A percentile compares a stretch with the other conserved stretches of the same genome.
These are phyloP conservation scores for Eufriesea mexicana DNA, from an alignment of 1,140 invertebrate genomes.

Conservation along the genomic window DNA sequence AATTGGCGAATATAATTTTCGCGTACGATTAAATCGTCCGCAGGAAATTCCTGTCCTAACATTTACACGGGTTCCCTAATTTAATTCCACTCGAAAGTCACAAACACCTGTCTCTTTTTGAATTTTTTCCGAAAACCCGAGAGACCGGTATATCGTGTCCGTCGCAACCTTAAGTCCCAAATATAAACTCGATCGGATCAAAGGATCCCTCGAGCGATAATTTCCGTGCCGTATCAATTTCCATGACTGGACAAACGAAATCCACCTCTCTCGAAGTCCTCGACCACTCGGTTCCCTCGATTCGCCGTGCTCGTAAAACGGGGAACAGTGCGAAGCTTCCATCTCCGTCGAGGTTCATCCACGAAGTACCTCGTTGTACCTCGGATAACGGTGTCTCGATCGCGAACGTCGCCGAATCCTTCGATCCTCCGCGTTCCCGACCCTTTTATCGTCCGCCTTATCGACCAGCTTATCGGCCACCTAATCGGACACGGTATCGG, in stretches of 20 bases:
- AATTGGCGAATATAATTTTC: not conserved
- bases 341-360: not conserved
- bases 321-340: not conserved
- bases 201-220: not conserved
- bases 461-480: conserved; percentile 12
- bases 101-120: not conserved
- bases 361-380: too few species aligned
- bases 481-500: too few species aligned
- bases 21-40: conserved; percentile 14
- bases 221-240: not conserved
- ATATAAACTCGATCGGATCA: not conserved
- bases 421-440: not conserved
- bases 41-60: conserved; percentile 14
- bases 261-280: not conserved
- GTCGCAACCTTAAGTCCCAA: too few species aligned
- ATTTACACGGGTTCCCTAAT: not conserved
- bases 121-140: too few species aligned
- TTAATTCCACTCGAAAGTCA: not conserved
- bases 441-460: conserved; percentile 36
- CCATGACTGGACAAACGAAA: not conserved
- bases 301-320: conserved; percentile 10
- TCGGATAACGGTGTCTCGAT: not conserved
- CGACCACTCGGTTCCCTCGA: not conserved
- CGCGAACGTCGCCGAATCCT: not conserved
- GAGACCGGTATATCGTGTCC: too few species aligned